These are phyloP conservation scores for Machimus atricapillus DNA, from an alignment of 2,888 invertebrate genomes.

Conservation along the genomic window DNA sequence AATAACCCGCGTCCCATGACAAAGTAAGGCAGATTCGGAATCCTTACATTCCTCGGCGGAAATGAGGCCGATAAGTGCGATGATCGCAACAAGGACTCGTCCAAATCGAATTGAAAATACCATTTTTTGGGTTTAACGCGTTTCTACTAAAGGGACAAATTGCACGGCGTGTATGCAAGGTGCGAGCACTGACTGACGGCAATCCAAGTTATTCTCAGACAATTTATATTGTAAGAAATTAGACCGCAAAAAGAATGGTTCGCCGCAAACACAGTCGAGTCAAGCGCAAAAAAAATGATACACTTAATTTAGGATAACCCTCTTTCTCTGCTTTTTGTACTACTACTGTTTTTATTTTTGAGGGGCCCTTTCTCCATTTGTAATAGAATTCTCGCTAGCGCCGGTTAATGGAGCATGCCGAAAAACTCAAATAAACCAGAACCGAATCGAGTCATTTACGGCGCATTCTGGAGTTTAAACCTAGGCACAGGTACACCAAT, in stretches of 20 bases:
- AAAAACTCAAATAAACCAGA: constrained; percentile 28
- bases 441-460: constrained; percentile 11
- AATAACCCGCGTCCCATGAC: constrained; percentile 65
- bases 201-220: constrained; percentile 3
- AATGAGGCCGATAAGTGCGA: background rate
- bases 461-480: background rate
- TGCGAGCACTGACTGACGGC: constrained; percentile 35
- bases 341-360: constrained; percentile 17
- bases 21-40: constrained; percentile 60
- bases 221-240: constrained; percentile 44
- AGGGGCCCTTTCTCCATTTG: constrained; percentile 35
- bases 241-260: constrained; percentile 30
- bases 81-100: background rate
- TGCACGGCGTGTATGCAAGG: constrained; percentile 21
- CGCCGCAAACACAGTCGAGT: background rate
- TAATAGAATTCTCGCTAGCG: constrained; percentile 19
- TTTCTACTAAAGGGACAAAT: background rate
- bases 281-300: constrained; percentile 25
- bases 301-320: constrained; percentile 42
- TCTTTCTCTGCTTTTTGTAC: constrained; percentile 19
- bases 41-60: constrained; percentile 50
- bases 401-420: constrained; percentile 39
- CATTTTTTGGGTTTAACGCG: background rate
- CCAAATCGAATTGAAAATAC: background rate
- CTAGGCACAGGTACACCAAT: background rate